These are phyloP conservation scores for Tychaedon coryphoeus DNA, from an alignment of 2,113 vertebrate species.

Conservation along the genomic window DNA sequence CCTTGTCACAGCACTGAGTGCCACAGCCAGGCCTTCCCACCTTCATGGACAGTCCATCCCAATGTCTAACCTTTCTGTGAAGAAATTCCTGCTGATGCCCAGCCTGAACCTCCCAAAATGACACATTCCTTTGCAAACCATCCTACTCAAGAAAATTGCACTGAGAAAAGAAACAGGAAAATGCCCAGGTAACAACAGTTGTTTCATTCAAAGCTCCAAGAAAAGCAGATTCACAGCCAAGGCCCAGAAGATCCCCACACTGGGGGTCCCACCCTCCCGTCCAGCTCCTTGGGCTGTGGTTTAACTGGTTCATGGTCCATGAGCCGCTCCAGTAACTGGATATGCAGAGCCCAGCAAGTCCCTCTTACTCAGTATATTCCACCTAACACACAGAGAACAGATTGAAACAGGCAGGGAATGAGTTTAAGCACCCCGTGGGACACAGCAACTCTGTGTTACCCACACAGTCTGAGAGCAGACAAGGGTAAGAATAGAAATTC, in stretches of 20 bases:
- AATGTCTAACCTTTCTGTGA: rapidly evolving
- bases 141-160: background rate
- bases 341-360: background rate
- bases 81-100: background rate
- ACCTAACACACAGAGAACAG: background rate
- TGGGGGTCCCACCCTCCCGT: rapidly evolving
- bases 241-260: rapidly evolving
- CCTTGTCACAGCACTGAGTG: background rate
- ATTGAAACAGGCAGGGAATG: background rate
- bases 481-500: background rate
- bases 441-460: background rate
- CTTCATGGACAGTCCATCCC: background rate
- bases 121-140: background rate
- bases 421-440: background rate
- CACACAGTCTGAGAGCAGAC: background rate
- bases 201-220: background rate
- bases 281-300: background rate
- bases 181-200: background rate
- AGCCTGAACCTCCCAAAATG: background rate
- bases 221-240: background rate
- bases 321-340: background rate
- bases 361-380: background rate
- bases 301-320: background rate
- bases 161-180: background rate
- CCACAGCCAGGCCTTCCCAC: background rate